Evolutionary conservation across 53 echinoderm and acorn worm species (phyloP), one percentile per base, ranked within the genome.

Genomic region (Temnopleurus reevesii): DNA sequence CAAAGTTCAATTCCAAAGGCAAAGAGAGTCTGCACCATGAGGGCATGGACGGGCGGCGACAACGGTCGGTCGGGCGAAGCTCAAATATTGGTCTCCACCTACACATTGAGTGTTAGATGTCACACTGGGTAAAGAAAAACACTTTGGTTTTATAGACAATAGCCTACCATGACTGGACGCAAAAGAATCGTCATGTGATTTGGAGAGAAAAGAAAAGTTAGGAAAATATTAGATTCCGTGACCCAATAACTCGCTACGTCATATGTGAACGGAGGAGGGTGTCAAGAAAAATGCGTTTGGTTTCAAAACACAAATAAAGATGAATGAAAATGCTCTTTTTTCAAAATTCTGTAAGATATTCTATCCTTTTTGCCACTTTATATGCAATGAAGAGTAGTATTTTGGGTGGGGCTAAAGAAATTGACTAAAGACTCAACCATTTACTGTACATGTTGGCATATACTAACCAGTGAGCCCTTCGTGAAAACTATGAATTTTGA

Each of bases 31-130:
- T 31, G 17, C 15, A 71, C 19, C 36, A 41, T 71, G 71, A 71
- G 17, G 71, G 71, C 63, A 63, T 13, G 63, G 1, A n/a, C n/a
- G n/a, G n/a, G n/a, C n/a, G n/a, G n/a, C n/a, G n/a, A n/a, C n/a
- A n/a, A n/a, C n/a, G n/a, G n/a, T n/a, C n/a, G n/a, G n/a, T n/a
- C n/a, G 13, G 63, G 33, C 15, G 33, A 8, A 41, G 71, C 41
- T 71, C 71, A 71, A 71, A 71, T 71, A 71, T 71, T 71, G 71
- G 41, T 71, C 71, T 63, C 43, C 71, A 71, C 71, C 71, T 71
- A 71, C 71, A 71, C 41, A 21, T 23, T 6, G 13, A 43, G 71
- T 5, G 21, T 71, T 38, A 71, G 19, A 41, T 71, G 41, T 71
- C 71, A 58, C 12, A n/a, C 71, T 41, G 41, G 18, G 71, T 10